Conservation (phyloP, 2,113 vertebrate genomes). For the Haplochromis burtoni region DNA sequence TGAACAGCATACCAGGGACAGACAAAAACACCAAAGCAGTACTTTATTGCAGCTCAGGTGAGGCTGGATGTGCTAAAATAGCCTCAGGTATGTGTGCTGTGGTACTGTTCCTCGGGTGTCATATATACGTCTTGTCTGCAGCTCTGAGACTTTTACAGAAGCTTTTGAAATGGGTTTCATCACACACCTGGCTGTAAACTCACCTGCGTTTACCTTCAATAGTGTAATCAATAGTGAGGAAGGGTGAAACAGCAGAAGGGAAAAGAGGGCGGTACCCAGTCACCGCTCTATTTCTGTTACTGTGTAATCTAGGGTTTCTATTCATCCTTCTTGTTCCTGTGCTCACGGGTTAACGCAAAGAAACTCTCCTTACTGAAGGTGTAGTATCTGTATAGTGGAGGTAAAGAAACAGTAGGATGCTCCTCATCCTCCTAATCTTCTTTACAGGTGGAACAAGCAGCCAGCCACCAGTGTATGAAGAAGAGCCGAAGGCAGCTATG, state of each 20-base stretch:
- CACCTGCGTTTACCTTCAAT: background rate
- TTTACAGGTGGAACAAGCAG: background rate
- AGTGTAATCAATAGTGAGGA: background rate
- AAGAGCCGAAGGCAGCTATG: conserved; percentile 37
- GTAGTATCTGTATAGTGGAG: background rate
- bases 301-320: fast-evolving
- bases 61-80: background rate
- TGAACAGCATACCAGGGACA: background rate
- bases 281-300: background rate
- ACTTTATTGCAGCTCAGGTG: background rate
- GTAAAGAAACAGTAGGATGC: background rate
- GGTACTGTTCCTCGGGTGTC: background rate
- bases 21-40: background rate
- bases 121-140: background rate
- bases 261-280: background rate
- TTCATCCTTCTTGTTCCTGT: background rate
- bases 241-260: background rate
- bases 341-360: background rate
- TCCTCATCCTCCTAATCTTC: background rate
- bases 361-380: background rate
- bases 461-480: background rate
- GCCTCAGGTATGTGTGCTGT: background rate
- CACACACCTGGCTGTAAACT: background rate
- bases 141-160: conserved; percentile 32
- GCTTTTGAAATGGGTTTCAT: conserved; percentile 4